Percentiles rank a stretch among this genome's conserved stretches.
phyloP scores from a whole-genome alignment of 1,140 invertebrate species.

The Penaeus indicus region DNA sequence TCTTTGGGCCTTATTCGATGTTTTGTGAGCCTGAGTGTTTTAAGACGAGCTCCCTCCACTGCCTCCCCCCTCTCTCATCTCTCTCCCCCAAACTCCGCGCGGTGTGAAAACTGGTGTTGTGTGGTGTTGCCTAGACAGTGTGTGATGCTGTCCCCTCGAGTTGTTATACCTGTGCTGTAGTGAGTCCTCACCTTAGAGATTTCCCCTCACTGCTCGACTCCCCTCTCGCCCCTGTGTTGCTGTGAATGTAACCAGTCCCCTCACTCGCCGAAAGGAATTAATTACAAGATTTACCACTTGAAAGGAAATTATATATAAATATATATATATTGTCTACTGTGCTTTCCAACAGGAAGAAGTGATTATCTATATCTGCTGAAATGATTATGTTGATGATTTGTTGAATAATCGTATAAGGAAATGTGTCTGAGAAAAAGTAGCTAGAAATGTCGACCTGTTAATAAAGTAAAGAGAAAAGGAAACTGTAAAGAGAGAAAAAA shows the following conservation, averaged over 20 bases:
- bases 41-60: background rate
- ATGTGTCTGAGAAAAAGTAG: too few species aligned
- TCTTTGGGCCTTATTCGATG: conserved; percentile 56
- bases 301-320: background rate
- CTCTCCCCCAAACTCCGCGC: background rate
- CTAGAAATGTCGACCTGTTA: too few species aligned
- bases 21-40: conserved; percentile 40
- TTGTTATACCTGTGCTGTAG: too few species aligned
- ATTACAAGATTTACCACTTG: too few species aligned
- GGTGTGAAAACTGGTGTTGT: conserved; percentile 6
- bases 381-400: conserved; percentile 2
- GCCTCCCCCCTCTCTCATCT: background rate
- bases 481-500: background rate
- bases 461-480: too few species aligned
- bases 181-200: too few species aligned
- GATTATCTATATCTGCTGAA: background rate
- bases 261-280: background rate
- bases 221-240: background rate
- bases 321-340: background rate
- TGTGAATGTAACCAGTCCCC: background rate
- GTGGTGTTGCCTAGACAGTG: background rate
- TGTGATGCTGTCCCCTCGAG: too few species aligned
- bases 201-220: too few species aligned
- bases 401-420: background rate
- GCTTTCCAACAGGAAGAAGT: conserved; percentile 12